A percentile compares a stretch with the other conserved stretches of the same genome.
phyloP scores from a whole-genome alignment of 1,140 invertebrate species.

The Lepidurus couesii region DNA sequence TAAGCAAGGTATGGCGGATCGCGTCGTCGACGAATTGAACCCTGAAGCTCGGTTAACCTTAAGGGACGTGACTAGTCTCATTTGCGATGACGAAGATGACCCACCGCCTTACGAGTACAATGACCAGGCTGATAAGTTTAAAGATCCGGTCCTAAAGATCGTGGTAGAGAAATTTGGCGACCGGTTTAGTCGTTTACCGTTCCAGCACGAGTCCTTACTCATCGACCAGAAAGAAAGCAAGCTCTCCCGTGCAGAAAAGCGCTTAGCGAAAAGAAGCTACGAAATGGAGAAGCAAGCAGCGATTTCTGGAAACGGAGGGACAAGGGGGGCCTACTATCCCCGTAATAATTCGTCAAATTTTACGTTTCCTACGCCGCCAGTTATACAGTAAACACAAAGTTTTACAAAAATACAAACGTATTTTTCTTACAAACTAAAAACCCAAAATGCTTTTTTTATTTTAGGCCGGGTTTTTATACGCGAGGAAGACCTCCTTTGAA shows the following conservation, averaged over 20 bases:
- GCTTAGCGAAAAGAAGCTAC: constrained; percentile 85
- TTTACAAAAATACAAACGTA: background rate
- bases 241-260: constrained; percentile 88
- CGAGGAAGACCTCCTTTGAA: constrained; percentile 7
- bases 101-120: constrained; percentile 60
- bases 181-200: constrained; percentile 79
- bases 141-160: constrained; percentile 73
- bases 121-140: constrained; percentile 62
- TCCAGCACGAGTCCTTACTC: constrained; percentile 92
- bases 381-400: background rate
- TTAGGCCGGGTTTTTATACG: constrained; percentile 21
- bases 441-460: constrained; percentile 8
- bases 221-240: constrained; percentile 94
- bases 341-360: background rate
- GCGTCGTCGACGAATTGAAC: constrained; percentile 96
- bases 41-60: constrained; percentile 90
- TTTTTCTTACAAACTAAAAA: background rate
- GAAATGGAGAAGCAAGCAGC: constrained; percentile 88
- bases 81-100: constrained; percentile 84
- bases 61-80: constrained; percentile 89
- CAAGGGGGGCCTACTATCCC: constrained; percentile 20
- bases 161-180: constrained; percentile 61
- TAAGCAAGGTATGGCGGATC: constrained; percentile 83
- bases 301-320: constrained; percentile 36
- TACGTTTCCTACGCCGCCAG: background rate